Base-by-base conservation (phyloP, 2,113 vertebrate genomes). In the Sceloporus tristichus region DNA sequence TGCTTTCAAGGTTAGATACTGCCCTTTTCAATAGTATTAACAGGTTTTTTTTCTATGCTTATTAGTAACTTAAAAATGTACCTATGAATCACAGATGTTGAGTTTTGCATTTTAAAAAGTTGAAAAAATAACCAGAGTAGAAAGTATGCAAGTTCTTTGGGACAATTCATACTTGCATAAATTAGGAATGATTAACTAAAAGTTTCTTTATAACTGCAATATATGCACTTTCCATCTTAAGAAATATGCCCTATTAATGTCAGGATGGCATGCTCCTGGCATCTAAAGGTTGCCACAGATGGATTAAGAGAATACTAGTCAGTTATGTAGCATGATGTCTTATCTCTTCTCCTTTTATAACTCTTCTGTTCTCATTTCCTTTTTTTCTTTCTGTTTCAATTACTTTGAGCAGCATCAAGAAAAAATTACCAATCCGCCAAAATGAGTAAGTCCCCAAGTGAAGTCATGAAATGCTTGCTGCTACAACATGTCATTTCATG, bases 361-460 rank as follows among this genome's bases (percentile, higher is more conserved):
- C 88, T 94, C 95, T 93, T 96, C 92, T 95, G 96, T 97, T 97
- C 95, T 97, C 95, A 97, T 94, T 97, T 97, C 95, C 96, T 96
- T 86, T 97, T 95, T 97, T 95, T 98, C 97, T 97, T 97, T 97
- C 96, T 98, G 95, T 98, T 97, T 97, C 97, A 98, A 98, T 97
- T 98, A 97, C 96, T 98, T 97, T 97, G 98, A 98, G 98, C 98
- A 99, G 99, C 98, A 98, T 99, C 99, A 99, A 99, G 98, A 98
- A 98, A 98, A 99, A 99, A 98, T 98, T 99, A 94, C 96, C 98
- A 96, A 97, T 97, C 96, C 97, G 97, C 85, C 97, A 98, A 97
- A 98, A 98, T 98, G 98, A 99, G 98, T 99, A 99, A 99, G 99
- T 99, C 96, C 97, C 95, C 94, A 84, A 94, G 66, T 94, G 95